Evolutionary conservation across 1,140 invertebrate genomes (phyloP), one percentile per base, ranked within the genome.

Genomic region (Acromyrmex charruanus): DNA sequence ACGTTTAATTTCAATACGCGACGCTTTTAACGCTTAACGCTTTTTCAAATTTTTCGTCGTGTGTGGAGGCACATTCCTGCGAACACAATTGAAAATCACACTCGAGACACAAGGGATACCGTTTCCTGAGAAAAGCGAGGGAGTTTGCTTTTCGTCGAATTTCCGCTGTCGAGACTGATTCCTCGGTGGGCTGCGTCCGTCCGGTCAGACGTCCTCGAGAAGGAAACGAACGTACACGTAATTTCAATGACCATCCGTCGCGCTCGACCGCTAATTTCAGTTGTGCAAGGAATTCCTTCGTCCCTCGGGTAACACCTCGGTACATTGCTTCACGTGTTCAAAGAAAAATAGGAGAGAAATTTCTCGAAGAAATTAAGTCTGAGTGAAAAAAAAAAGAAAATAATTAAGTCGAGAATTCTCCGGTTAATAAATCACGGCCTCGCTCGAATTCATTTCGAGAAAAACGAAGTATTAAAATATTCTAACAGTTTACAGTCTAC

Each of bases 191-290:
- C 80, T 71, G 77, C 77, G 85, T 84, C 77, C 58, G 85, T 88
- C 63, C 53, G 72, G n/a, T 21, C 68, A 28, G 49, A 82, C 69
- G 58, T 89, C 69, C 75, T 79, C 68, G 80, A 72, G 69, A 82
- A 85, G 85, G 81, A 87, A 89, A 89, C 69, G 88, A 81, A 91
- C 88, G 84, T 90, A 87, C 79, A 53, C 80, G 85, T 88, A 89
- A 91, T 91, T 90, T 91, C 90, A 90, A 92, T 91, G 88, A 90
- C 86, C 88, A 90, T 90, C 80, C 80, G 89, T 90, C 86, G 89
- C 84, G 77, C 89, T 85, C 74, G 77, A 90, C 74, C 88, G 80
- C 88, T 90, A 90, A 90, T 90, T 90, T 77, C 25, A 77, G 51
- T 39, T 63, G 74, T 58, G 58, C 77, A 68, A 89, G 80, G 85